Percentiles rank a stretch among this genome's conserved stretches.
Evolutionary conservation across 2,797 vertebrate genomes (phyloP).

Genomic region (Chaunax sp.): DNA sequence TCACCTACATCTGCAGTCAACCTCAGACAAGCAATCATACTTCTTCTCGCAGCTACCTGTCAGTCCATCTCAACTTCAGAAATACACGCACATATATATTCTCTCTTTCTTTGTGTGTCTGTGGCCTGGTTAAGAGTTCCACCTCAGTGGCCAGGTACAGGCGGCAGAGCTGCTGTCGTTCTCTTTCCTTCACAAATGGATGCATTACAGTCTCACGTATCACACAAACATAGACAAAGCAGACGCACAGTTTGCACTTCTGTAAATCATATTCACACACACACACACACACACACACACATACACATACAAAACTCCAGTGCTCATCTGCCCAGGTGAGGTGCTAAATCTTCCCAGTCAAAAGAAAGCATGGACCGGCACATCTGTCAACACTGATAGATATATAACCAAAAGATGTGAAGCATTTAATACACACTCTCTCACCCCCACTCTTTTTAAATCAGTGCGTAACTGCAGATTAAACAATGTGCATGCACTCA

Average conservation of each 20-base stretch:
- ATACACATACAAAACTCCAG: slow-evolving; percentile 7
- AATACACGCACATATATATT: slow-evolving; percentile 28
- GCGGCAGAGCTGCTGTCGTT: slow-evolving; percentile 53
- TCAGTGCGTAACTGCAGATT: slow-evolving; percentile 26
- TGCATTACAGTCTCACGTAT: slow-evolving; percentile 29
- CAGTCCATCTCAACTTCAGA: slow-evolving; percentile 67
- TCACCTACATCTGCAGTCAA: slow-evolving; percentile 60
- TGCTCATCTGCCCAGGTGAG: slow-evolving; percentile 31
- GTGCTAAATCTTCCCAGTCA: slow-evolving; percentile 53
- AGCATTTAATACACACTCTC: slow-evolving; percentile 47
- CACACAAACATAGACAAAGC: slow-evolving; percentile 28
- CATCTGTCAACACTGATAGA: slow-evolving; percentile 55
- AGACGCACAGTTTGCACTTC: slow-evolving; percentile 25
- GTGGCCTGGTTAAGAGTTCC: slow-evolving; percentile 64
- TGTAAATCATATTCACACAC: slow-evolving; percentile 20
- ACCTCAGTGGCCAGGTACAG: slow-evolving; percentile 62
- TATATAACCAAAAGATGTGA: slow-evolving; percentile 57
- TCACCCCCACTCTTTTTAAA: not conserved
- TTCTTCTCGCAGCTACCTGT: slow-evolving; percentile 65
- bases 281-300: slow-evolving; percentile 7
- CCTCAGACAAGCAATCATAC: slow-evolving; percentile 64
- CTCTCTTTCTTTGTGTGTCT: slow-evolving; percentile 33
- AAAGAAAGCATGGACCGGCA: slow-evolving; percentile 44
- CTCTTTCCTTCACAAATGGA: slow-evolving; percentile 52
- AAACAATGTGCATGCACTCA: slow-evolving; percentile 18